Base-by-base conservation (phyloP, 2,113 vertebrate species). In the Nipponia nippon region DNA sequence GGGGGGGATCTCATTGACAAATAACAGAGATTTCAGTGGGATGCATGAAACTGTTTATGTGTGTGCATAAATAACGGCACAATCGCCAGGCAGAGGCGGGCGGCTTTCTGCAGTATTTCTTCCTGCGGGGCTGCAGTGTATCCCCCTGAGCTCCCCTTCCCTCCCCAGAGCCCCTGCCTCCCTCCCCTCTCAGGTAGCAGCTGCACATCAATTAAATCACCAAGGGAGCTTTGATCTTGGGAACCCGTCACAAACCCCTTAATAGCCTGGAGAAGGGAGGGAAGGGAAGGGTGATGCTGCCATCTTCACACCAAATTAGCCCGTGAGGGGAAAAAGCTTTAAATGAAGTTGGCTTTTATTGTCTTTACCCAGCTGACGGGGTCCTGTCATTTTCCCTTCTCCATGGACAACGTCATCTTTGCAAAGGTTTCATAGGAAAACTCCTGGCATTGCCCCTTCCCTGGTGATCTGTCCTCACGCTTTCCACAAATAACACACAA, bases 41-140 rank as follows among this genome's bases (percentile, higher is more conserved):
- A 95, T 95, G 97, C 95, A 86, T 44, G 92, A 93, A 97, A 80
- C 97, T 69, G 38, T 97, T 98, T 97, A 94, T 97, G 97, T 90
- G 89, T 44, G 61, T 97, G 98, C 97, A 97, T 98, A 98, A 98
- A 97, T 98, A 97, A 98, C 76, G 0, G 81, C 5, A 3, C 18
- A 42, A 92, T 87, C 32, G 29, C 82, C 72, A 9, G 87, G 62
- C 26, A 0, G 47, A 81, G 92, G 52, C 18, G 5, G 46, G 75
- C 16, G 72, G 49, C 61, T 86, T 58, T 58, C 59, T 7, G 61
- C 92, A 50, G 91, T n/a, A 75, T 92, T 97, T 89, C 95, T 75
- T 40, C 84, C 65, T 5, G 10, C 7, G 2, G 52, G 87, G 91
- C 87, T 94, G 61, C 72, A 76, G 69, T 16, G 67, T 26, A 49